These are phyloP conservation scores for Typhlichthys eigenmanni DNA, from an alignment of 2,797 vertebrate genomes.

Conservation along the genomic window DNA sequence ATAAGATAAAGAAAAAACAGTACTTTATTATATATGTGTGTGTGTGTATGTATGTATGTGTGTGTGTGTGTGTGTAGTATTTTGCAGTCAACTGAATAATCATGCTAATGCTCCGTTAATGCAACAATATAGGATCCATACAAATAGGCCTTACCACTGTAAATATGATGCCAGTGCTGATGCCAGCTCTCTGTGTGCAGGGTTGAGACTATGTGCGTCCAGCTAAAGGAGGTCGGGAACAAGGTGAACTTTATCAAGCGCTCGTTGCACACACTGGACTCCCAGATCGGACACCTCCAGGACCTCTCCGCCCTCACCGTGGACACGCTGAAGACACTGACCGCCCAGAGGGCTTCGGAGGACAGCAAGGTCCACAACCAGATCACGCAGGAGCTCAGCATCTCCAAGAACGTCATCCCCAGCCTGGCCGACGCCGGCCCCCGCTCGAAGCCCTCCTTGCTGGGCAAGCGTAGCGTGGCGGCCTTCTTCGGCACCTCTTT, in stretches of 20 bases:
- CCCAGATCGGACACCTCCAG: slow-evolving; percentile 99
- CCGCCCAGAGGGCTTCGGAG: slow-evolving; percentile 94
- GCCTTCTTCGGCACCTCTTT: slow-evolving; percentile 86
- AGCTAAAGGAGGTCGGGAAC: slow-evolving; percentile 97
- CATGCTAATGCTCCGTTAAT: too few relatives aligned
- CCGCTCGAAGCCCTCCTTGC: slow-evolving; percentile 83
- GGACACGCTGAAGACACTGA: slow-evolving; percentile 95
- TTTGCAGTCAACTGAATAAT: too few relatives aligned
- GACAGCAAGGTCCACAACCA: slow-evolving; percentile 98
- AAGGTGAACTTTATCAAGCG: slow-evolving; percentile 98
- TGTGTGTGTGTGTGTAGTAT: too few relatives aligned
- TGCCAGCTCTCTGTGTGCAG: slow-evolving; percentile 62
- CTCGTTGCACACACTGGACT: slow-evolving; percentile 95
- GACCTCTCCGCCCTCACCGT: slow-evolving; percentile 96
- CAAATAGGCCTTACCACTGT: too few relatives aligned
- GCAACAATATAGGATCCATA: too few relatives aligned
- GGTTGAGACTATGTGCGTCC: slow-evolving; percentile 96
- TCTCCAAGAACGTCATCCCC: slow-evolving; percentile 94
- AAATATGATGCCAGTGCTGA: too few relatives aligned
- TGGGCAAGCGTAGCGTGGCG: slow-evolving; percentile 87
- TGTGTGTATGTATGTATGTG: too few relatives aligned
- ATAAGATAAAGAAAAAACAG: neutral
- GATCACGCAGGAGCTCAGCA: slow-evolving; percentile 94
- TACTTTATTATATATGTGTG: too few relatives aligned
- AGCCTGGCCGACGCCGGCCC: slow-evolving; percentile 86